These are phyloP conservation scores for Ectropis grisescens DNA, from an alignment of 1,140 invertebrate species.

Conservation along the genomic window DNA sequence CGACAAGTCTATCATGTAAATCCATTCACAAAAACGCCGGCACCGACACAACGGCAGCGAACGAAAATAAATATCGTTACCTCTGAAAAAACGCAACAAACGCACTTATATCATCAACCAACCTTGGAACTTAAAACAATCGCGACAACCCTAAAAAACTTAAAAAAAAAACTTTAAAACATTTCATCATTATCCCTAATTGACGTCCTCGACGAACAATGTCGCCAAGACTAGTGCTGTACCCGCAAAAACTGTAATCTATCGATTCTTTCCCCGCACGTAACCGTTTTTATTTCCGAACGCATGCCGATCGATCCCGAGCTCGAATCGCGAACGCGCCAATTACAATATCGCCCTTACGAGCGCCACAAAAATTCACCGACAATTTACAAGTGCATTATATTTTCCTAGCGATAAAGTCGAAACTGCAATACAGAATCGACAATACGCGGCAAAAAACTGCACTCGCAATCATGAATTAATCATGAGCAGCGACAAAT, in stretches of 20 bases:
- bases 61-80: too few relatives aligned
- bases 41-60: too few relatives aligned
- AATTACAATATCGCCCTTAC: constrained; percentile 28
- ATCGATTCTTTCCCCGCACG: constrained; percentile 41
- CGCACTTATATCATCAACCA: constrained; percentile 7
- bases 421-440: constrained; percentile 8
- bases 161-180: too few relatives aligned
- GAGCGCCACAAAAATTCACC: constrained; percentile 6
- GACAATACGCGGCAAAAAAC: constrained; percentile 32
- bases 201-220: constrained; percentile 42
- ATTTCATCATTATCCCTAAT: constrained; percentile 52
- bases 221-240: constrained; percentile 29
- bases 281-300: constrained; percentile 31
- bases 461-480: constrained; percentile 39
- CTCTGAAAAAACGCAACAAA: constrained; percentile 1
- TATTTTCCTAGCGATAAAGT: constrained; percentile 11
- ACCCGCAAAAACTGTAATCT: constrained; percentile 45
- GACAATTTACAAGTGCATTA: constrained; percentile 4
- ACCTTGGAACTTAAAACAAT: constrained; percentile 19
- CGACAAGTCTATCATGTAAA: too few relatives aligned
- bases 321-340: constrained; percentile 14
- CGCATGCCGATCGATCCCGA: constrained; percentile 27
- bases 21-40: too few relatives aligned
- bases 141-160: constrained; percentile 16
- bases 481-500: constrained; percentile 55